These are phyloP conservation scores for Agrypnia vestita DNA, from an alignment of 1,140 invertebrate genomes.

Conservation along the genomic window DNA sequence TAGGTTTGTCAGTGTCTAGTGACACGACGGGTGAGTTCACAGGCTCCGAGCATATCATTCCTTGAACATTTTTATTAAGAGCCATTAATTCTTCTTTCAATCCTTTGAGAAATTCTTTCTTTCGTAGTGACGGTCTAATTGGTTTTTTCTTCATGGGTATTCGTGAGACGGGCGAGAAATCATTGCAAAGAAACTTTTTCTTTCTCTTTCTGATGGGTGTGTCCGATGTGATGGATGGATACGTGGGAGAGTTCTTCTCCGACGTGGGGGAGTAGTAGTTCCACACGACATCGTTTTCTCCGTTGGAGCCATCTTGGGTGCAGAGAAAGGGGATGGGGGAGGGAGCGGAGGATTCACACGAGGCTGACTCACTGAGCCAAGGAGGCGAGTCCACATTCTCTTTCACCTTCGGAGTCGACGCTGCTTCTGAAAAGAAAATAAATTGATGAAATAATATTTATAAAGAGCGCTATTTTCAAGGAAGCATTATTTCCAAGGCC, in stretches of 20 bases:
- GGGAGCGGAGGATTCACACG: slow-evolving; percentile 63
- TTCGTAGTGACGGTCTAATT: slow-evolving; percentile 64
- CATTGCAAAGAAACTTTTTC: slow-evolving; percentile 63
- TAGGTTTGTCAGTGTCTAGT: not conserved
- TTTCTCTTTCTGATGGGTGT: slow-evolving; percentile 67
- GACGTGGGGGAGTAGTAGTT: slow-evolving; percentile 70
- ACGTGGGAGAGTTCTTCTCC: slow-evolving; percentile 60
- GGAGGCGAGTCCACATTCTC: slow-evolving; percentile 66
- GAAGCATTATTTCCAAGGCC: too few relatives aligned
- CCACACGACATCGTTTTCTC: slow-evolving; percentile 71
- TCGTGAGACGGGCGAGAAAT: slow-evolving; percentile 64
- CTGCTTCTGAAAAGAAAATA: slow-evolving; percentile 62
- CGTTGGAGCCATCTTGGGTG: slow-evolving; percentile 71
- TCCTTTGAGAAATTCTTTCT: slow-evolving; percentile 67
- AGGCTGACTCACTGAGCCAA: slow-evolving; percentile 66
- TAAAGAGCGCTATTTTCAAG: too few relatives aligned
- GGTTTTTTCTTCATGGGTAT: slow-evolving; percentile 64
- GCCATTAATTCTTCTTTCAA: slow-evolving; percentile 63
- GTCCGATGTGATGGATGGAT: slow-evolving; percentile 61
- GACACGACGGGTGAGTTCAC: not conserved
- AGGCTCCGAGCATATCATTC: slow-evolving; percentile 62
- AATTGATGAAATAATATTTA: not conserved
- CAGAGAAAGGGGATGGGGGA: slow-evolving; percentile 71
- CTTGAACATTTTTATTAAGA: slow-evolving; percentile 68
- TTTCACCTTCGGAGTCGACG: slow-evolving; percentile 68